phyloP scores from a whole-genome alignment of 2,113 vertebrate genomes.

The Atrichornis clamosus region DNA sequence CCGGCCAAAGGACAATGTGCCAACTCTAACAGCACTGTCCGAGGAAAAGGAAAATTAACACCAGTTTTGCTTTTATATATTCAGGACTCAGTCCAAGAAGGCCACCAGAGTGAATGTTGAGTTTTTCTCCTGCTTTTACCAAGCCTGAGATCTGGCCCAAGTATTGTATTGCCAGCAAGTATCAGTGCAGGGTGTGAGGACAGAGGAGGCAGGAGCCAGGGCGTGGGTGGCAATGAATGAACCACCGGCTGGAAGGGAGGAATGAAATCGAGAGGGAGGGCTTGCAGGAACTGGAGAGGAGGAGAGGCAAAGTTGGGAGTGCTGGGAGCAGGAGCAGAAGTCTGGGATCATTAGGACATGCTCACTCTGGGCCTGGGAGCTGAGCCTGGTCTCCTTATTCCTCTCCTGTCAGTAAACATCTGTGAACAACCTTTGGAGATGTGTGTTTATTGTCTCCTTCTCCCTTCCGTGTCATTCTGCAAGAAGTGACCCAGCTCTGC shows the following conservation, averaged over 20 bases:
- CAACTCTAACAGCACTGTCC: constrained; percentile 36
- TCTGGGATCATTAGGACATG: not conserved
- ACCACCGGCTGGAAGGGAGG: accelerated
- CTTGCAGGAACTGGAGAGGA: not conserved
- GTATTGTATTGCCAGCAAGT: not conserved
- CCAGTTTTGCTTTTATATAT: constrained; percentile 25
- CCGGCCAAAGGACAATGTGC: not conserved
- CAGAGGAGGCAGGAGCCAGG: not conserved
- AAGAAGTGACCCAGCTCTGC: not conserved
- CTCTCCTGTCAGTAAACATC: not conserved
- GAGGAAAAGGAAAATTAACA: constrained; percentile 42
- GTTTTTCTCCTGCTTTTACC: constrained; percentile 3
- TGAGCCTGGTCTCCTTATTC: not conserved
- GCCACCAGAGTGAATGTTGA: not conserved
- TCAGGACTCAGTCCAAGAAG: constrained; percentile 1
- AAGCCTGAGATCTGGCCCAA: not conserved
- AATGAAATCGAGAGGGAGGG: not conserved
- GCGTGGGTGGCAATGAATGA: not conserved
- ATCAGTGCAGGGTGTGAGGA: not conserved
- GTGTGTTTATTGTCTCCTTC: not conserved
- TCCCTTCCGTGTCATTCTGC: not conserved
- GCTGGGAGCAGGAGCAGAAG: not conserved
- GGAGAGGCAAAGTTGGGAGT: not conserved
- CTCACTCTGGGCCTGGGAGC: not conserved
- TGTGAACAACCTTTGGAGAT: not conserved